Evolutionary conservation across 2,113 vertebrate genomes (phyloP), one percentile per base, ranked within the genome.

Genomic region (Poecilia latipinna): DNA sequence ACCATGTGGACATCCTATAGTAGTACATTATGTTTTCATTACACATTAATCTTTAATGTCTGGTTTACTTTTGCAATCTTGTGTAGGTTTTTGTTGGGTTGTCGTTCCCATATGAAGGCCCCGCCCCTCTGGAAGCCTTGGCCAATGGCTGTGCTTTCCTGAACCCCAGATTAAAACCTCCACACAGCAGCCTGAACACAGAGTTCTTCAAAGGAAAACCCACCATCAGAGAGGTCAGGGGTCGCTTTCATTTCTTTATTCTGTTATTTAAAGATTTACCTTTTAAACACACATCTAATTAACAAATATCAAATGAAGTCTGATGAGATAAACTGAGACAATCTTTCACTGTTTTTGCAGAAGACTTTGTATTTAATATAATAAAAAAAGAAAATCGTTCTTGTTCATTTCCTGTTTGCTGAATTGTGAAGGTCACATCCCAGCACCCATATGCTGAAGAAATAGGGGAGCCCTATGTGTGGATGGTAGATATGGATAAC

Each of bases 381-480:
- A 12, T 37, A 37, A 15, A 35, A 8, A 65, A 26, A n/a, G 13
- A 65, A 37, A 22, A 35, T 32, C n/a, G 35, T 13, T 37, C 15
- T 64, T 48, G 22, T 24, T 24, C 5, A 10, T 73, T 44, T 51
- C 13, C 3, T 60, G 35, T 13, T 63, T 63, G 8, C 3, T 65
- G 4, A 62, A 8, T 33, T 37, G 12, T 66, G 19, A 90, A 98
- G 97, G 22, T 98, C 82, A 97, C 96, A 8, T 98, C 97, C 10
- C 97, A 98, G 89, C 96, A 97, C 75, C 96, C 96, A 0, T 98
- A 98, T 11, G 96, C 96, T 8, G 97, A 98, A 89, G 96, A 96
- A 88, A 96, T 98, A 2, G 96, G 97, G 28, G 96, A 93, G 71
- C 97, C 97, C 0, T 97, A 97, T 0, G 96, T 98, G 60, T 98